Conservation (phyloP, 1,140 invertebrate genomes). For the Dysdera silvatica region DNA sequence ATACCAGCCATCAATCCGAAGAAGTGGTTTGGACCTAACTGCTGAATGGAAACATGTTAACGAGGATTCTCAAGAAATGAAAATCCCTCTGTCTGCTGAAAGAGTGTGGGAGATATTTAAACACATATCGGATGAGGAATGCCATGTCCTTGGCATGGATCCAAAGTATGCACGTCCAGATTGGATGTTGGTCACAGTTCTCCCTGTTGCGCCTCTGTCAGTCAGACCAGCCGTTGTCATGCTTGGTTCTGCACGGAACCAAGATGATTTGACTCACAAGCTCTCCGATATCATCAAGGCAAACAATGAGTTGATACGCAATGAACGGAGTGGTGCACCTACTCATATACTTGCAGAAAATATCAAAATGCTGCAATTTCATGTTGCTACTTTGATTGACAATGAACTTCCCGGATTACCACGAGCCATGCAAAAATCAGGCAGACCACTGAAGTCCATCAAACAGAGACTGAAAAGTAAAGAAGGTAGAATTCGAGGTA, state of each 20-base stretch:
- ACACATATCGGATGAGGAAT: constrained; percentile 95
- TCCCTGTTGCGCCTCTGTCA: constrained; percentile 91
- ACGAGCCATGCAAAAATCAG: constrained; percentile 95
- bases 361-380: constrained; percentile 96
- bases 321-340: constrained; percentile 92
- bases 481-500: constrained; percentile 96
- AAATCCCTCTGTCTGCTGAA: constrained; percentile 86
- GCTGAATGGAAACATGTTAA: constrained; percentile 95
- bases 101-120: constrained; percentile 94
- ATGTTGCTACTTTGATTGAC: constrained; percentile 94
- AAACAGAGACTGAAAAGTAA: constrained; percentile 73
- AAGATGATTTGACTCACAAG: constrained; percentile 99
- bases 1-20: constrained; percentile 86
- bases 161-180: constrained; percentile 80
- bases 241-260: constrained; percentile 96
- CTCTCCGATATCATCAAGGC: constrained; percentile 97
- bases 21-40: constrained; percentile 80
- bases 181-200: constrained; percentile 97
- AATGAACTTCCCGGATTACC: constrained; percentile 99
- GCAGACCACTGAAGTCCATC: constrained; percentile 94
- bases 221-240: constrained; percentile 94
- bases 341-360: constrained; percentile 95
- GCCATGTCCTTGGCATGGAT: constrained; percentile 71
- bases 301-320: constrained; percentile 91
- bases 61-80: constrained; percentile 95